phyloP scores from a whole-genome alignment of 2,113 vertebrate species.

The Onychorhynchus coronatus region DNA sequence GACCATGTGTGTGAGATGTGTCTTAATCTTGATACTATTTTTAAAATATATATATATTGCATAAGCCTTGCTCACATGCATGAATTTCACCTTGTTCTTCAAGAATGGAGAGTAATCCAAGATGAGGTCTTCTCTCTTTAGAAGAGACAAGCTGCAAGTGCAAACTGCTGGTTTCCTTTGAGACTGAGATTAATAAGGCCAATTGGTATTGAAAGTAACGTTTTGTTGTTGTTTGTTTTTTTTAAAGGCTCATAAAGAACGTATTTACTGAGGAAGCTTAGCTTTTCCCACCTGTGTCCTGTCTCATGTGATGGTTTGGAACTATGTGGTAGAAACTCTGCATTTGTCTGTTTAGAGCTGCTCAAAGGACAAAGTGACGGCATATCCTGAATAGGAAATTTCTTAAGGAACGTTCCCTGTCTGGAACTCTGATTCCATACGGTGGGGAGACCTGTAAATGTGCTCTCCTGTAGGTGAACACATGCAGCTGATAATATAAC shows the following conservation, averaged over 20 bases:
- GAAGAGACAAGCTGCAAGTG: neutral
- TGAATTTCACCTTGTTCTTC: neutral
- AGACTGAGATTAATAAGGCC: constrained; percentile 4
- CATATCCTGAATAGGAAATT: neutral
- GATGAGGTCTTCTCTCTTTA: neutral
- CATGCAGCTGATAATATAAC: neutral
- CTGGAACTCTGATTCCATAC: neutral
- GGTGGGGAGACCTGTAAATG: neutral
- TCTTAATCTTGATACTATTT: neutral
- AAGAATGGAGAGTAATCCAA: neutral
- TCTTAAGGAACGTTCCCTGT: neutral
- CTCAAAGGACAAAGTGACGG: neutral
- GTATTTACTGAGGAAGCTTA: neutral
- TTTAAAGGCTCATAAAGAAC: neutral
- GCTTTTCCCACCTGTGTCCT: neutral
- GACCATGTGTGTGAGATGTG: neutral
- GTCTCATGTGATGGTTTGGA: neutral
- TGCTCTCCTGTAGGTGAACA: neutral
- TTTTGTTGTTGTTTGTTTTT: neutral
- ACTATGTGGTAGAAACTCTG: neutral
- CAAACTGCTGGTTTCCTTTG: constrained; percentile 35
- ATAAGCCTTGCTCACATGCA: neutral
- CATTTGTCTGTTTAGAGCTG: neutral
- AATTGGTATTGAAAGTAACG: neutral
- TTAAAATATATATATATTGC: neutral